Evolutionary conservation across 2,113 vertebrate species (phyloP), one percentile per base, ranked within the genome.

Genomic region (Ceyx margarethae): DNA sequence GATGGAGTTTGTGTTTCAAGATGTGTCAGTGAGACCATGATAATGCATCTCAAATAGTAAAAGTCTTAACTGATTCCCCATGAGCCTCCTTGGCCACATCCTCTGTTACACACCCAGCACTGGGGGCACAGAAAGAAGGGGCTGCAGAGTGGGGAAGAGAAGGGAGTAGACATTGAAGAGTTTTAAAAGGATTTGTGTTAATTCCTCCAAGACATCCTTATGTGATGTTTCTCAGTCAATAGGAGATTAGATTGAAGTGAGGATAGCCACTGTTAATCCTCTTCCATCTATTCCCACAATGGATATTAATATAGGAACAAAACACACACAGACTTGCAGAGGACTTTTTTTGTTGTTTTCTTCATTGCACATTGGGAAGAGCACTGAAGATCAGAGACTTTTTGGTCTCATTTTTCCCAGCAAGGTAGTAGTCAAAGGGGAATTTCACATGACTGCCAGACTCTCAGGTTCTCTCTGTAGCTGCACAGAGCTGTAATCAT

Each of bases 151-250:
- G 23, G 20, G 21, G 17, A 66, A 65, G n/a, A 35, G 56, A 89
- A 81, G 61, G 22, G 35, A 85, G 26, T 94, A 95, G 31, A 14
- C 37, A 65, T 46, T 86, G 85, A 93, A 85, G 88, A 95, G 50
- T 89, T 95, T 94, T 93, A 84, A 95, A 95, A 64, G 91, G 94
- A 97, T 97, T 97, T 97, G 82, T 95, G 91, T 72, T 97, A 96
- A 98, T 97, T 96, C 96, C 90, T 96, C 58, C 76, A 91, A 93
- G 97, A 92, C 12, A 0, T 87, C 58, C 85, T 84, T 85, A 35
- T 94, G 88, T 94, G 94, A 91, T 95, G 62, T 95, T 96, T 97
- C 87, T 89, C 89, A 68, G 95, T 97, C 96, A 97, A 96, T 97
- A 96, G 78, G 66, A 96, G 97, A 96, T 97, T 97, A 97, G 93